Evolutionary conservation across 2,113 vertebrate species (phyloP), one percentile per base, ranked within the genome.

Genomic region (Eleginops maclovinus): DNA sequence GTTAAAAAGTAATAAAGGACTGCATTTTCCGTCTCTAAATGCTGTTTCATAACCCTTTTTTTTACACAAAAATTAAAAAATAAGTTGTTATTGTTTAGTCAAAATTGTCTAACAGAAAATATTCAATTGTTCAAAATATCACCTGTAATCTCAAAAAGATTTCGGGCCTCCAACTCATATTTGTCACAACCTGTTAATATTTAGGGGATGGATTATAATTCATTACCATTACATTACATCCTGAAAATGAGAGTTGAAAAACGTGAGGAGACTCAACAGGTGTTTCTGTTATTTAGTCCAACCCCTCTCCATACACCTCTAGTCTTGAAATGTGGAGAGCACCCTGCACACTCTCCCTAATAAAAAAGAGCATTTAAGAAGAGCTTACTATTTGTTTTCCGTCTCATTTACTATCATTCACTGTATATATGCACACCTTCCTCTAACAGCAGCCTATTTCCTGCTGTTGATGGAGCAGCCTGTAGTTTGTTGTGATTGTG

Each of bases 401-500:
- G 14, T 2, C 24, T 71, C 41, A 44, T 36, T 60, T 75, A 26
- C 72, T 72, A 24, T 82, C 72, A 61, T 70, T 64, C 51, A n/a
- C 72, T 69, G 60, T 78, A 61, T 31, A 21, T 46, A n/a, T 9
- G 58, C 56, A 24, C 31, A 36, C 31, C 31, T 36, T 72, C 21
- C 55, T 41, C 16, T 16, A 13, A 11, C 72, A 31, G 15, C 1
- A 9, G 59, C n/a, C 59, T 46, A 47, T 72, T 65, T 55, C n/a
- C n/a, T 50, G 12, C 14, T 76, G 76, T 71, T 77, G 84, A 66
- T 59, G 75, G 44, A 68, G 65, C 80, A 75, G 83, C 76, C 78
- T 74, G 75, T 3, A 83, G 75, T 86, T 88, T 92, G 89, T 88
- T 90, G 85, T 90, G 88, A 89, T 88, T 90, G 89, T 84, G 81